These are phyloP conservation scores for Tetranychus cinnabarinus DNA, from an alignment of 1,140 invertebrate genomes.

Conservation along the genomic window DNA sequence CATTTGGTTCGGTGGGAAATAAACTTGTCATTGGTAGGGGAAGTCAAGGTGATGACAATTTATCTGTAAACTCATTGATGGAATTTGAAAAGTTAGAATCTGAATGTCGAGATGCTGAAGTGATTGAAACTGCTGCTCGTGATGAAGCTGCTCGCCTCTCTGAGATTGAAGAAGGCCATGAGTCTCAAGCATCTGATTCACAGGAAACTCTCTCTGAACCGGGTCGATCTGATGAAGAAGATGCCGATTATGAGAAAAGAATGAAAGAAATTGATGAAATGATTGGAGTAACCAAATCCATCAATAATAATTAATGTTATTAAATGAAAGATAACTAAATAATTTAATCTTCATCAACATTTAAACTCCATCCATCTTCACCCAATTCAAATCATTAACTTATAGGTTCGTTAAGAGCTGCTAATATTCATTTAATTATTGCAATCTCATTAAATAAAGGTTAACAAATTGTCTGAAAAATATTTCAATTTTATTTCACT, in stretches of 20 bases:
- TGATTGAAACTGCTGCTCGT: conserved; percentile 51
- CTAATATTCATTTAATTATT: too few species aligned
- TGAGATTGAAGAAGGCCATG: conserved; percentile 40
- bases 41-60: conserved; percentile 60
- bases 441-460: too few species aligned
- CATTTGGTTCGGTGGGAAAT: conserved; percentile 2
- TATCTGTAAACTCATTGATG: conserved; percentile 70
- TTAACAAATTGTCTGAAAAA: too few species aligned
- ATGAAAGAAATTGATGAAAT: conserved; percentile 50
- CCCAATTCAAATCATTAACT: too few species aligned
- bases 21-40: conserved; percentile 23
- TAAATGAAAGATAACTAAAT: not conserved
- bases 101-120: conserved; percentile 51
- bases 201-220: conserved; percentile 34
- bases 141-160: conserved; percentile 51
- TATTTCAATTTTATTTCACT: too few species aligned
- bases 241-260: conserved; percentile 38
- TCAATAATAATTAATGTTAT: conserved; percentile 32
- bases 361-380: too few species aligned
- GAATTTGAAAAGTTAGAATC: conserved; percentile 78
- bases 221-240: conserved; percentile 18
- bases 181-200: conserved; percentile 36
- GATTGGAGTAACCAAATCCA: conserved; percentile 34
- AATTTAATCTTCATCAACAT: not conserved
- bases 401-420: too few species aligned